Evolutionary conservation across 2,888 invertebrate species (phyloP), one percentile per base, ranked within the genome.

Genomic region (Orchesella flavescens): DNA sequence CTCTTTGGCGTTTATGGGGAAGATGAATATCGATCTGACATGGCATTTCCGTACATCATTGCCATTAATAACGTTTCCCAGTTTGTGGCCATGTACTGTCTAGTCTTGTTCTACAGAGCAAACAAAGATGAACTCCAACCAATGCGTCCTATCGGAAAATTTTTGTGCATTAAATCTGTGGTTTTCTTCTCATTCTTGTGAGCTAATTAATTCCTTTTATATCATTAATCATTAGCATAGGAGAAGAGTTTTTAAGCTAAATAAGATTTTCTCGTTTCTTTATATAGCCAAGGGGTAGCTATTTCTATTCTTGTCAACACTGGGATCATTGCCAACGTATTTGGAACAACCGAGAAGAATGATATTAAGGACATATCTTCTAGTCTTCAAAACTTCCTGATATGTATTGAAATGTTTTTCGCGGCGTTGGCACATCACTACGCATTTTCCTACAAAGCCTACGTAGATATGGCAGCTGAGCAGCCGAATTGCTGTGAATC

Each of bases 151-250:
- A 93, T 98, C 87, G 95, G 96, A 66, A 98, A 98, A 91, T 98
- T 98, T 91, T 92, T 98, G 74, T 98, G 98, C 90, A 97, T 98
- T 88, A 98, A 98, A 91, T 96, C 97, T 87, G 97, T 98, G 76
- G 97, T 98, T 24, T 98, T 98, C 92, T 96, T 98, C 90, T 98
- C 98, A 66, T 98, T 98, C 91, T 98, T 98, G 98, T 98, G 93
- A 95, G 96, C n/a, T n/a, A n/a, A n/a, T n/a, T n/a, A n/a, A n/a
- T 34, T 4, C 34, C 34, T 93, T 85, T 63, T 59, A 46, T 4
- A 34, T 34, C 34, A 7, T 34, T 4, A 34, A 4, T 7, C 34
- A 34, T 7, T 7, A 34, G 34, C 34, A n/a, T n/a, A n/a, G n/a
- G n/a, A n/a, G n/a, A n/a, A n/a, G n/a, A n/a, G n/a, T n/a, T n/a